Base-by-base conservation (phyloP, 1,140 invertebrate species). In the Drosophila pseudoobscura region DNA sequence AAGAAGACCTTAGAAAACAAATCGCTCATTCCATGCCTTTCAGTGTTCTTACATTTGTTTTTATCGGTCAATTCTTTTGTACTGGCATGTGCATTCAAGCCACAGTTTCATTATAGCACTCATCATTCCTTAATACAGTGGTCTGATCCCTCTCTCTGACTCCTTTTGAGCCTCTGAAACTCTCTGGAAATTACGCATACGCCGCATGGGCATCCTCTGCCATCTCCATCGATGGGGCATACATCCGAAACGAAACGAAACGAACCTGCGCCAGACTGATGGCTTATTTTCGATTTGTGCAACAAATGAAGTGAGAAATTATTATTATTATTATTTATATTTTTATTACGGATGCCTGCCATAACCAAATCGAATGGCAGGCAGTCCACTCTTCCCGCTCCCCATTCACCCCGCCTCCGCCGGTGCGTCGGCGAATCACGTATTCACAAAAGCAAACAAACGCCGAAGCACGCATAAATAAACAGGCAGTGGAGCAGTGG, bases 301-400 rank as follows among this genome's bases (percentile, higher is more conserved):
- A 85, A 85, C 80, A 85, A 85, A 85, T 85, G 80, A 85, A 85
- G 82, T 85, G 77, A 85, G 80, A 85, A 85, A 85, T 85, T 85
- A 85, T 84, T 80, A 77, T 80, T 83, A 83, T 83, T 83, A 66
- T 79, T 80, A 80, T 82, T 82, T 78, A 74, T 80, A 76, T 78
- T 85, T 74, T 74, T 64, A 80, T 84, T 80, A 74, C 68, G 53
- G 68, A 73, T 62, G 58, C 52, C 54, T 45, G 62, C 22, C 65
- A 71, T 70, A 77, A 74, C 59, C 75, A 77, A 74, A 59, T 74
- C 59, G 29, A 35, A 15, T 29, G 45, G 1, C 17, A 43, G 22
- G 9, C 44, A 44, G 24, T 5, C 6, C 41, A 24, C 24, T n/a
- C n/a, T 3, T 8, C 3, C 5, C 22, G 13, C 17, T 43, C 7